phyloP scores from a whole-genome alignment of 2,797 vertebrate species.

The Valencia hispanica region DNA sequence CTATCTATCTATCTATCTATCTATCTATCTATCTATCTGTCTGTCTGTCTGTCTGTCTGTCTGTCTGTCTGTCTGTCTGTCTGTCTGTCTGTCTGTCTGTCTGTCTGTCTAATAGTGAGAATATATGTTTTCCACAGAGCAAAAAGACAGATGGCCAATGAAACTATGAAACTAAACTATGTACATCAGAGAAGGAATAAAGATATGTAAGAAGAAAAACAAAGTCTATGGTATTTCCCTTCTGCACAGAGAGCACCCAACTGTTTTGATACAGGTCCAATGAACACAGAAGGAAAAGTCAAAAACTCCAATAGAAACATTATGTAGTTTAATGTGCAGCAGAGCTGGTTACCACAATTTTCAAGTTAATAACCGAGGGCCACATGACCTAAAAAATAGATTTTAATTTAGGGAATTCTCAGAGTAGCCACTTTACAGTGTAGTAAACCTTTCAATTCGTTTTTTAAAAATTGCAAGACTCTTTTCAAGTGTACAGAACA shows the following conservation, averaged over 20 bases:
- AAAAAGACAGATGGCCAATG: conserved; percentile 19
- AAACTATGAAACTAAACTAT: no score
- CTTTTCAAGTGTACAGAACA: background rate
- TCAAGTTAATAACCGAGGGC: conserved; percentile 40
- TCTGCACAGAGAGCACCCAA: conserved; percentile 58
- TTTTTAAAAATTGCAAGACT: background rate
- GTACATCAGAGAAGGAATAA: conserved; percentile 41
- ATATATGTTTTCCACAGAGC: conserved; percentile 6
- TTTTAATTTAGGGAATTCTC: conserved; percentile 41
- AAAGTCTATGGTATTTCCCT: conserved; percentile 56
- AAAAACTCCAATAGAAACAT: conserved; percentile 54
- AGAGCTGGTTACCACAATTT: conserved; percentile 32
- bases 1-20: background rate
- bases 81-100: no score
- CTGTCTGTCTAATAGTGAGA: conserved; percentile 1
- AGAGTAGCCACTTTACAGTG: conserved; percentile 32
- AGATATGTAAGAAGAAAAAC: conserved; percentile 46
- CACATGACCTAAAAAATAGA: conserved; percentile 41
- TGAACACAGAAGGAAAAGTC: conserved; percentile 55
- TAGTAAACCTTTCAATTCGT: conserved; percentile 24
- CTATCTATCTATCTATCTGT: background rate
- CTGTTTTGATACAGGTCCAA: conserved; percentile 66
- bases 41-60: no score
- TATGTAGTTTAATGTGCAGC: conserved; percentile 49
- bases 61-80: no score